These are phyloP conservation scores for Lasioglossum marginatum DNA, from an alignment of 2,888 invertebrate species.

Conservation along the genomic window DNA sequence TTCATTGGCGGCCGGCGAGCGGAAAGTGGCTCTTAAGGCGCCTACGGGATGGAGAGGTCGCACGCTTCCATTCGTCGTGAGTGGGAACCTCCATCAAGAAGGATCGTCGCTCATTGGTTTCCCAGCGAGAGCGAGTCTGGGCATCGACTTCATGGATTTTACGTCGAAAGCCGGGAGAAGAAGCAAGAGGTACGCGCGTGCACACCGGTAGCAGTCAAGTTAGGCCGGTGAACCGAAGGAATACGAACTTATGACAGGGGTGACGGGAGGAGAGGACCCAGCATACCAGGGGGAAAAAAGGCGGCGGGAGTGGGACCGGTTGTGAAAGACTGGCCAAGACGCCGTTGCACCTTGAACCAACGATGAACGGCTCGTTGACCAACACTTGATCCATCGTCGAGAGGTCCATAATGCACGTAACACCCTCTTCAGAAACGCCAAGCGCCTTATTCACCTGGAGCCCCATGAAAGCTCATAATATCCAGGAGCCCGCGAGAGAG, in stretches of 20 bases:
- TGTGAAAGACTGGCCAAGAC: slow-evolving; percentile 63
- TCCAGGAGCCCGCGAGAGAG: slow-evolving; percentile 63
- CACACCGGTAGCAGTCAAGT: slow-evolving; percentile 12
- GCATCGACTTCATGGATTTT: slow-evolving; percentile 43
- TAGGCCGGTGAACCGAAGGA: slow-evolving; percentile 29
- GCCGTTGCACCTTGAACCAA: slow-evolving; percentile 59
- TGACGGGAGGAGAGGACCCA: neutral
- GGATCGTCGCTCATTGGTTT: slow-evolving; percentile 60
- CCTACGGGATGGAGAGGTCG: slow-evolving; percentile 59
- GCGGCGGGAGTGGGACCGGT: slow-evolving; percentile 14
- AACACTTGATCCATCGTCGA: slow-evolving; percentile 69
- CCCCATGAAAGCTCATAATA: slow-evolving; percentile 77
- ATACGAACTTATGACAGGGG: slow-evolving; percentile 1
- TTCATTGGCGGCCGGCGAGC: slow-evolving; percentile 50
- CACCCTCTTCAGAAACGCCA: slow-evolving; percentile 71
- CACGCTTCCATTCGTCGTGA: slow-evolving; percentile 57
- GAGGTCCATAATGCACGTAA: slow-evolving; percentile 72
- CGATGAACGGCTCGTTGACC: slow-evolving; percentile 69
- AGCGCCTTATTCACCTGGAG: slow-evolving; percentile 73
- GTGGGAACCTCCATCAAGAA: slow-evolving; percentile 48
- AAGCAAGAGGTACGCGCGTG: slow-evolving; percentile 25
- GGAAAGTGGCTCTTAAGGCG: slow-evolving; percentile 57
- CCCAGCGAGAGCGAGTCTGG: slow-evolving; percentile 26
- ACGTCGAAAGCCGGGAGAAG: slow-evolving; percentile 10
- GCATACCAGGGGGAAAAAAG: slow-evolving; percentile 25